Evolutionary conservation across 1,140 invertebrate species (phyloP), one percentile per base, ranked within the genome.

Genomic region (Calycopis cecrops): DNA sequence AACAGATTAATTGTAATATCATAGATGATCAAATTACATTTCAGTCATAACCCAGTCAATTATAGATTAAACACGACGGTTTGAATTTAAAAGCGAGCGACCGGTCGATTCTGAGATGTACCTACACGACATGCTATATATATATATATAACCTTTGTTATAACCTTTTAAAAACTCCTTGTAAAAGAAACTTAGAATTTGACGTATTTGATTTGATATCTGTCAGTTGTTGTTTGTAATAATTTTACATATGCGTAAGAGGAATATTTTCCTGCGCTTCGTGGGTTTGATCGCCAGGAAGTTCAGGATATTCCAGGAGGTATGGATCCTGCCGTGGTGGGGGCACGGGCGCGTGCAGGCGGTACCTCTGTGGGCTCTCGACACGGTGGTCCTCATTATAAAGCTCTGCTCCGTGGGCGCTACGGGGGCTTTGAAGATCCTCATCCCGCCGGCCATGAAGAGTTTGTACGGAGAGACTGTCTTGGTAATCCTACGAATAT

Each of bases 261-360:
- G 54, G 65, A 83, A 79, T 62, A 68, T 78, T 60, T 65, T 85
- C 38, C 61, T 74, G 35, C 69, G 79, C 56, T 65, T 66, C 9
- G 51, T 86, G 55, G 71, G 69, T 35, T 34, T 28, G n/a, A 47
- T 77, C 47, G 83, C 81, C 11, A 70, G 79, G 18, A 83, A 71
- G 42, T 86, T 80, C 49, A 71, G 81, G 56, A 57, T 65, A 1
- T 48, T 78, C 7, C 75, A 85, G 54, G 81, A 87, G 63, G 64
- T 69, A 59, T 85, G 77, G 75, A 70, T 85, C 17, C 49, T 82
- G 50, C 79, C 79, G 34, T 80, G 79, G 81, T 85, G 77, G 77
- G 73, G 73, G 1, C 72, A 71, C 57, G 75, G 79, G 0, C 66
- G 76, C 6, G 44, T 82, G 37, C 59, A 72, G 0, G 42, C 71